Evolutionary conservation across 2,888 invertebrate genomes (phyloP), one percentile per base, ranked within the genome.

Genomic region (Lasioglossum calceatum): DNA sequence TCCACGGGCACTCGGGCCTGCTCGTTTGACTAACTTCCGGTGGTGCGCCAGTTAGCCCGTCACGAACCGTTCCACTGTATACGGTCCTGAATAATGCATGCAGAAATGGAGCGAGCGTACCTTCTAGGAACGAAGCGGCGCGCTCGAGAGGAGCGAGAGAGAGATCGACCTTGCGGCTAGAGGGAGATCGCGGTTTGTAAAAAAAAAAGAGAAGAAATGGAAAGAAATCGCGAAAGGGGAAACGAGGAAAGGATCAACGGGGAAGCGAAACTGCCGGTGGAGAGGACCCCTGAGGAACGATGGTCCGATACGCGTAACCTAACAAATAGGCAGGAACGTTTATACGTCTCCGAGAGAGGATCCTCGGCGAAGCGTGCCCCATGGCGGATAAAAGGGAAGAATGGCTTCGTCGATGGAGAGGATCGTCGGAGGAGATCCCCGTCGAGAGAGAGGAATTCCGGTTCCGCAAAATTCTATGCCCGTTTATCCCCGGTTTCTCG

Each of bases 21-120:
- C 73, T 73, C 89, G 90, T 92, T 92, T 91, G 88, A 85, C 87
- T 92, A 91, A 91, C 91, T 90, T 92, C 90, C 90, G 91, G 85
- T 87, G 86, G 79, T 84, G 83, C 85, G 85, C 84, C 91, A 87
- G 87, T 81, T 86, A 87, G 86, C 82, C 87, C 89, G 76, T 87
- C 89, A 87, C 89, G 89, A 88, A 86, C 82, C 87, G 85, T 85
- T 91, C 86, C 85, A 82, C 77, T 84, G 82, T 87, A 81, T 87
- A 87, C 87, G 84, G 70, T 84, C 75, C 87, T 92, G 91, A 92
- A 92, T 92, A 92, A 92, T 92, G 89, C 85, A 88, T 92, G 84
- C 84, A 84, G 88, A 90, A 81, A 83, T 83, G 82, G 77, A 74
- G 82, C 79, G 89, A 82, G 84, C 39, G 64, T 61, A 70, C 58